phyloP scores from a whole-genome alignment of 2,797 vertebrate species.

The Danio choprae region DNA sequence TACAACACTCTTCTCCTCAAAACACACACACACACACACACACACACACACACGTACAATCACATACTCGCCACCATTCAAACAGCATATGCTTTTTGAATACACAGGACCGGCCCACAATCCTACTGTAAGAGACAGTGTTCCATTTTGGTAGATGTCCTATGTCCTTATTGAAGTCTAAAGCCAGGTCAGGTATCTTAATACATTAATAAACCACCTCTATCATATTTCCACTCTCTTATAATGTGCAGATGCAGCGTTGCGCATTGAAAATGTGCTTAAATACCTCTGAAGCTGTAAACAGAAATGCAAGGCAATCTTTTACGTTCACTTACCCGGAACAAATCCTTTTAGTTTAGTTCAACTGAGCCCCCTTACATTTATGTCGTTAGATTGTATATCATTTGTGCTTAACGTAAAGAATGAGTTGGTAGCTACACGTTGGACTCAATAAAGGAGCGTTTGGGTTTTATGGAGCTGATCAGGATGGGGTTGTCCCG shows the following conservation, averaged over 20 bases:
- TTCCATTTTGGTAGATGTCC: constrained; percentile 16
- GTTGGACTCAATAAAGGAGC: constrained; percentile 96
- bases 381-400: constrained; percentile 2
- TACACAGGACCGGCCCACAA: constrained; percentile 24
- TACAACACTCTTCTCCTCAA: constrained; percentile 69
- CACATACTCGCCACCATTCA: constrained; percentile 45
- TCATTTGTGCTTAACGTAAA: constrained; percentile 57
- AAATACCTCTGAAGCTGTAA: constrained; percentile 44
- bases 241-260: constrained; percentile 20
- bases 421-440: constrained; percentile 75
- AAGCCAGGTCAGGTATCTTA: constrained; percentile 19
- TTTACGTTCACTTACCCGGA: too few species aligned
- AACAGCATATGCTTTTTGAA: constrained; percentile 26
- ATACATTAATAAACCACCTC: constrained; percentile 1
- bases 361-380: background rate
- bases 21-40: constrained; percentile 55
- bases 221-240: constrained; percentile 23
- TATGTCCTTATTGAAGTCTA: constrained; percentile 41
- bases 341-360: too few species aligned
- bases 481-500: constrained; percentile 85
- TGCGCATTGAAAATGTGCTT: constrained; percentile 7
- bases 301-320: constrained; percentile 29
- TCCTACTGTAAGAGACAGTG: constrained; percentile 37
- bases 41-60: constrained; percentile 62
- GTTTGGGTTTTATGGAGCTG: constrained; percentile 91